Evolutionary conservation across 2,888 invertebrate species (phyloP).

Genomic region (Xestobium rufovillosum): DNA sequence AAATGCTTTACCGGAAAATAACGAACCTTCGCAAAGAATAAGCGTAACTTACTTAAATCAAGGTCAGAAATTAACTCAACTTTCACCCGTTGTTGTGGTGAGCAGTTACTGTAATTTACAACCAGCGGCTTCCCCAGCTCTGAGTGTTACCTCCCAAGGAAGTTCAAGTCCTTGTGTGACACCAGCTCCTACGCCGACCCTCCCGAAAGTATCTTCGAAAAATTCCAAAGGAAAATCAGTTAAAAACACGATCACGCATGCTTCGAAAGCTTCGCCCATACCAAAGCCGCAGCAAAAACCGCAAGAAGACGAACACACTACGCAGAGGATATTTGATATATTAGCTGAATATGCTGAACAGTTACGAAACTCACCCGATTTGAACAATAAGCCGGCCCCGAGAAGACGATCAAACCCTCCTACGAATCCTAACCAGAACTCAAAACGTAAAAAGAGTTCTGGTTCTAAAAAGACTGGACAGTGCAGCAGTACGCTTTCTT

Average conservation of each 20-base stretch:
- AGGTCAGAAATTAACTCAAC: slow-evolving; percentile 42
- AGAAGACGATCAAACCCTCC: slow-evolving; percentile 67
- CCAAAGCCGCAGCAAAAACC: slow-evolving; percentile 66
- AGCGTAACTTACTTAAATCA: slow-evolving; percentile 50
- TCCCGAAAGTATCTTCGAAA: slow-evolving; percentile 30
- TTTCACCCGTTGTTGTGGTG: slow-evolving; percentile 47
- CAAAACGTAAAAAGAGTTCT: slow-evolving; percentile 61
- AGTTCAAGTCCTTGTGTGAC: slow-evolving; percentile 52
- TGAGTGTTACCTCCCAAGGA: slow-evolving; percentile 51
- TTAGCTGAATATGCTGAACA: slow-evolving; percentile 75
- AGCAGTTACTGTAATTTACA: slow-evolving; percentile 47
- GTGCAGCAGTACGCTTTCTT: slow-evolving; percentile 37
- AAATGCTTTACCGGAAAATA: slow-evolving; percentile 26
- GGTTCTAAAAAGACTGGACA: slow-evolving; percentile 48
- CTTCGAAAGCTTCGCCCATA: slow-evolving; percentile 58
- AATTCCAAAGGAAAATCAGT: slow-evolving; percentile 50
- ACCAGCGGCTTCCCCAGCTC: slow-evolving; percentile 49
- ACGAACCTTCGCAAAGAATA: slow-evolving; percentile 43
- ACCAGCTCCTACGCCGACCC: slow-evolving; percentile 45
- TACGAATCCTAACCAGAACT: slow-evolving; percentile 61
- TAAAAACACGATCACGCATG: slow-evolving; percentile 50
- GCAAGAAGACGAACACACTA: slow-evolving; percentile 73
- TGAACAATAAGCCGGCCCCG: slow-evolving; percentile 74
- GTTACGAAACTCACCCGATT: slow-evolving; percentile 68
- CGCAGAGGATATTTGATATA: slow-evolving; percentile 71